Evolutionary conservation across 2,888 invertebrate species (phyloP).

Genomic region (Leptothorax acervorum): DNA sequence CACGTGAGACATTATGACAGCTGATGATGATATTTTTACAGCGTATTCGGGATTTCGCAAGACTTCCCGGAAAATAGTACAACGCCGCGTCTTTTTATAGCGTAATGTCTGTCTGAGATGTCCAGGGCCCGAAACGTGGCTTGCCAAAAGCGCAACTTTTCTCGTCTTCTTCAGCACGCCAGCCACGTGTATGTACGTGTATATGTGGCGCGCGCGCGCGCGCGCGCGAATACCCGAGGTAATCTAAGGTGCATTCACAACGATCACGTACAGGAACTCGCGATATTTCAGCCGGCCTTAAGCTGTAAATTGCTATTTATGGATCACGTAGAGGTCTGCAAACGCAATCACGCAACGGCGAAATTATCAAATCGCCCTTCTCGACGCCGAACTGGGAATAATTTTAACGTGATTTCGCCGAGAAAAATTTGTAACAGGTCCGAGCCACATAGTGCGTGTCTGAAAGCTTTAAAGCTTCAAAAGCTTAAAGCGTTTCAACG

Average conservation of each 20-base stretch:
- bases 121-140: slow-evolving; percentile 30
- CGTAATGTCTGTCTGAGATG: slow-evolving; percentile 32
- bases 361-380: slow-evolving; percentile 8
- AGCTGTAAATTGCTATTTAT: slow-evolving; percentile 37
- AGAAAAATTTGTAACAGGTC: neutral
- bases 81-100: slow-evolving; percentile 36
- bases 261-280: slow-evolving; percentile 50
- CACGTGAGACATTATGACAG: slow-evolving; percentile 24
- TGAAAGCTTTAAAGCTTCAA: neutral
- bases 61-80: neutral
- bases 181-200: slow-evolving; percentile 1
- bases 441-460: neutral
- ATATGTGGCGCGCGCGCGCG: neutral
- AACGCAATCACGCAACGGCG: slow-evolving; percentile 19
- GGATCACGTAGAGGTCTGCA: slow-evolving; percentile 20
- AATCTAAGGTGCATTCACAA: slow-evolving; percentile 54
- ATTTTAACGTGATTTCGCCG: neutral
- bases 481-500: too few species aligned
- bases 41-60: slow-evolving; percentile 27
- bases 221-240: neutral
- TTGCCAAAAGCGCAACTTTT: slow-evolving; percentile 54
- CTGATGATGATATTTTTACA: slow-evolving; percentile 25
- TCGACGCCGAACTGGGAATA: neutral
- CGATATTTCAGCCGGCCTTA: slow-evolving; percentile 38
- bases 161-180: slow-evolving; percentile 45